Evolutionary conservation across 2,113 vertebrate genomes (phyloP), one percentile per base, ranked within the genome.

Genomic region (Zosterops hypoxanthus): DNA sequence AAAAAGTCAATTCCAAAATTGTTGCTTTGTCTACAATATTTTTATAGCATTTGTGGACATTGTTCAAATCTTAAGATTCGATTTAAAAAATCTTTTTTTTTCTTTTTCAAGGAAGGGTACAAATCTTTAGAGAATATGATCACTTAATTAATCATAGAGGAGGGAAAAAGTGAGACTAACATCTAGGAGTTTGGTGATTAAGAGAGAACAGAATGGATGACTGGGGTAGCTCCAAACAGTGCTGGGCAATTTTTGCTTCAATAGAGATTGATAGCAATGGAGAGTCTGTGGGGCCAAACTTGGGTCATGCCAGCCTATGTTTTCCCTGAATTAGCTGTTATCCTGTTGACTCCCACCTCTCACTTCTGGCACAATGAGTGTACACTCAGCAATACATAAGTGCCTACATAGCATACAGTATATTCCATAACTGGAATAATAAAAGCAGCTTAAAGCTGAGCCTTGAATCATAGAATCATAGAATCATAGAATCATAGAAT

Each of bases 111-210:
- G 94, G 97, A 94, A 96, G 57, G 63, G 95, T 97, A 98, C 92
- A 96, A 97, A 97, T 97, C 95, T 98, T 97, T 97, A 94, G 93
- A 97, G 93, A 78, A 91, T 61, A 97, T 94, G 96, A 96, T 93
- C 28, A 8, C 47, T 95, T 97, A 97, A 97, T 97, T 97, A 97
- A 97, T 98, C 97, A 96, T 75, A 59, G 15, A 8, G 6, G 3
- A 6, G 4, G 36, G 94, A 93, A 94, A 96, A 96, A 95, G 64
- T 95, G 85, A 97, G 77, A 90, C 84, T 95, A 90, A 95, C 88
- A 44, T 41, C 92, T 92, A 95, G 39, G 80, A 91, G 75, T 93
- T 61, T 80, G 70, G 77, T 94, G 83, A 96, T 93, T 96, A 96
- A 95, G 65, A 95, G 59, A 65, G 39, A 80, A 68, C 64, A 94